Conservation (phyloP, 1,140 invertebrate species). For the Sinonovacula constricta region DNA sequence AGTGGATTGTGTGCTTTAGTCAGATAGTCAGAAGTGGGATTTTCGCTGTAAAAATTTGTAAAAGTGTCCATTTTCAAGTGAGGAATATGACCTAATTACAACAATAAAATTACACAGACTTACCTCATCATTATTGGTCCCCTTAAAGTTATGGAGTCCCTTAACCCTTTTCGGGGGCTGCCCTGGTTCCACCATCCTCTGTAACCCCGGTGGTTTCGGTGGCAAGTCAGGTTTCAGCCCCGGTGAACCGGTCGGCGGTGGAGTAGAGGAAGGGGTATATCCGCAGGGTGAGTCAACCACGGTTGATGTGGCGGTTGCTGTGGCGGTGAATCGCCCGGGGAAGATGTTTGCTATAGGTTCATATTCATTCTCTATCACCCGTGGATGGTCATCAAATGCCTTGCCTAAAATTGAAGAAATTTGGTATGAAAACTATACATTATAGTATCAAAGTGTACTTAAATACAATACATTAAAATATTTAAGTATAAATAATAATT, state of each 20-base stretch:
- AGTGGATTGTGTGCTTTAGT: too few relatives aligned
- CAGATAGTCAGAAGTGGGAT: too few relatives aligned
- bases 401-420: conserved; percentile 39
- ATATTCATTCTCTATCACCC: conserved; percentile 63
- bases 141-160: conserved; percentile 95
- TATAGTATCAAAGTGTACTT: too few relatives aligned
- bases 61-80: too few relatives aligned
- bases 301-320: conserved; percentile 48
- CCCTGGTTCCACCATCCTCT: conserved; percentile 64
- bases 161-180: conserved; percentile 82
- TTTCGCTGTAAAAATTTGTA: too few relatives aligned
- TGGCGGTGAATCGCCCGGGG: conserved; percentile 41
- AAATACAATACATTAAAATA: too few relatives aligned
- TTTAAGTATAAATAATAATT: too few relatives aligned
- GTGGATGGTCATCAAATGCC: conserved; percentile 41
- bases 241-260: neutral
- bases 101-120: too few relatives aligned
- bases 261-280: conserved; percentile 23
- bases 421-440: too few relatives aligned
- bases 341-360: conserved; percentile 54
- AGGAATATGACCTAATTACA: too few relatives aligned
- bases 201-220: conserved; percentile 55
- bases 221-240: conserved; percentile 54
- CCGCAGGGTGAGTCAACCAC: conserved; percentile 11
- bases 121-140: conserved; percentile 98